Conservation (phyloP, 2,113 vertebrate genomes). For the Xenopus tropicalis region DNA sequence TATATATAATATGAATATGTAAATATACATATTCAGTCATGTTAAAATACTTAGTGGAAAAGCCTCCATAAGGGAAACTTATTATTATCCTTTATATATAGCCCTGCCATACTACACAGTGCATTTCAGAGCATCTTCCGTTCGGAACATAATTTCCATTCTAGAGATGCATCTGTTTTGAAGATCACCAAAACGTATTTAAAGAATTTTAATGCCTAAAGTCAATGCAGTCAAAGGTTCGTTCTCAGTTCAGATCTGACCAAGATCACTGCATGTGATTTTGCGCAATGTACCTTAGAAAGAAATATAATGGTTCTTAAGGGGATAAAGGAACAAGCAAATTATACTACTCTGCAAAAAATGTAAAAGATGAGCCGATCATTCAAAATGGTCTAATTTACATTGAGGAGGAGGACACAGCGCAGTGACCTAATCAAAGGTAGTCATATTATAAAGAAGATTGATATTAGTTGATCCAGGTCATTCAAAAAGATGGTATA, state of each 20-base stretch:
- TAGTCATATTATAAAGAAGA: conserved; percentile 11
- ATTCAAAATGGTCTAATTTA: conserved; percentile 19
- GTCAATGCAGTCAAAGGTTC: conserved; percentile 20
- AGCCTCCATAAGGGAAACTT: no score
- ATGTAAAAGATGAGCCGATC: conserved; percentile 28
- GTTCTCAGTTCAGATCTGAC: conserved; percentile 13
- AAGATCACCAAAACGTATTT: no score
- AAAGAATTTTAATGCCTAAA: background rate
- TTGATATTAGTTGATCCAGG: conserved; percentile 12
- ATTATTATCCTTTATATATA: no score
- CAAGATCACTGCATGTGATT: conserved; percentile 20
- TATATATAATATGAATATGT: no score
- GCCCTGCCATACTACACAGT: no score
- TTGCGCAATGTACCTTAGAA: conserved; percentile 24
- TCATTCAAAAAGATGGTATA: background rate
- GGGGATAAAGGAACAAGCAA: conserved; percentile 33
- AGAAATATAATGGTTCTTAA: conserved; percentile 33
- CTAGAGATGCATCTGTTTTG: no score
- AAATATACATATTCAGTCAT: no score
- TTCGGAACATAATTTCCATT: no score
- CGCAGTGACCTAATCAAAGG: conserved; percentile 9
- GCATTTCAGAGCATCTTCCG: no score
- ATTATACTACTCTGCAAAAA: conserved; percentile 34
- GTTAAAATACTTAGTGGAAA: no score
- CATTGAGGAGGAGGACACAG: conserved; percentile 21